These are phyloP conservation scores for Prunella himalayana DNA, from an alignment of 2,113 vertebrate species.

Conservation along the genomic window DNA sequence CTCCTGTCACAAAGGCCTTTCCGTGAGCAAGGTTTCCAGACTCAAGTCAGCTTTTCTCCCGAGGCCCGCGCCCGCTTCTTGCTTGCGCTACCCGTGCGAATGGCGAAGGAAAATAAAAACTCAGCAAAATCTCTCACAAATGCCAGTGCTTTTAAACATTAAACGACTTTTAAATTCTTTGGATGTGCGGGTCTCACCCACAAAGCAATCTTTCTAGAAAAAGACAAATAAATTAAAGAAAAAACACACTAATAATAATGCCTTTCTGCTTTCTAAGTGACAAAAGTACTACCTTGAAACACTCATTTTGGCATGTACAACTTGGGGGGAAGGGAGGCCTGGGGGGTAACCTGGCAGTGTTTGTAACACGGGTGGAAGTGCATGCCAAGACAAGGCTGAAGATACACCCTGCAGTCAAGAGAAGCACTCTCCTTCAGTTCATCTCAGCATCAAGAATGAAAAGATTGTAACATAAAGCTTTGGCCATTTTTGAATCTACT, in stretches of 20 bases:
- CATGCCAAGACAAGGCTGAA: conserved; percentile 82
- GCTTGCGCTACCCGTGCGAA: conserved; percentile 83
- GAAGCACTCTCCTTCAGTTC: conserved; percentile 75
- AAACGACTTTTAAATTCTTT: conserved; percentile 84
- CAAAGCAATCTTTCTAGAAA: conserved; percentile 81
- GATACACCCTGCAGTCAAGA: conserved; percentile 79
- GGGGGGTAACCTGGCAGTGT: conserved; percentile 86
- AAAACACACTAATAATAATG: conserved; percentile 74
- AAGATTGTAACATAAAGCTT: conserved; percentile 88
- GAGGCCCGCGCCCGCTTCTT: conserved; percentile 70
- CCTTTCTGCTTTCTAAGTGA: conserved; percentile 79
- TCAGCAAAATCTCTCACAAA: conserved; percentile 78
- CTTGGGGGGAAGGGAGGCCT: conserved; percentile 42
- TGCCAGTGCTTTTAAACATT: conserved; percentile 85
- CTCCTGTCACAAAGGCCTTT: fast-evolving
- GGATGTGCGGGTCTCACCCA: conserved; percentile 85
- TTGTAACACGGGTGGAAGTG: conserved; percentile 84
- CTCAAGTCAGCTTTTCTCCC: conserved; percentile 79
- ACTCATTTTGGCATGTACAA: conserved; percentile 83
- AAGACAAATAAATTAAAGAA: conserved; percentile 81
- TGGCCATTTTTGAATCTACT: conserved; percentile 84
- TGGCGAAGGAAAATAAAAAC: conserved; percentile 66
- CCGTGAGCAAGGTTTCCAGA: conserved; percentile 71
- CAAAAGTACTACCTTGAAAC: conserved; percentile 81
- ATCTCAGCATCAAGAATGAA: conserved; percentile 80